phyloP scores from a whole-genome alignment of 2,888 invertebrate genomes.

The Oligia latruncula region DNA sequence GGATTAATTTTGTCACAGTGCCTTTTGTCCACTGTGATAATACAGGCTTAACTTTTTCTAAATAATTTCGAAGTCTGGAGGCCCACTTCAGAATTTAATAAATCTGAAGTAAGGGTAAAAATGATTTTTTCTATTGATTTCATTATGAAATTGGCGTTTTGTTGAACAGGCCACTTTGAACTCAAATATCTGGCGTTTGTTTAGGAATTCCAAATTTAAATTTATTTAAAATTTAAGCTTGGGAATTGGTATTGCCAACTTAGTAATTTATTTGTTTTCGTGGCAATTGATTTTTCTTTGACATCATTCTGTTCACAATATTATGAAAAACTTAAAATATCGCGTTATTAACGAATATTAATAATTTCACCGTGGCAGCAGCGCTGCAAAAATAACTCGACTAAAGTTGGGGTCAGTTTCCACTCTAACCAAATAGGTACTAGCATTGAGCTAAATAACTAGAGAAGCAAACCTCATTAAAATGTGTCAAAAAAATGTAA shows the following conservation, averaged over 20 bases:
- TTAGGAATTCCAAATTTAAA: not conserved
- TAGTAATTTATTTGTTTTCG: not conserved
- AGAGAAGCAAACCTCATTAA: too few species aligned
- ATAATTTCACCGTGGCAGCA: too few species aligned
- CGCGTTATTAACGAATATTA: too few species aligned
- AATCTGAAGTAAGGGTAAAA: not conserved
- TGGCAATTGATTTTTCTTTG: not conserved
- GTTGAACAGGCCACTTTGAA: not conserved
- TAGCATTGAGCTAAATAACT: too few species aligned
- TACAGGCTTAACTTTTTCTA: not conserved
- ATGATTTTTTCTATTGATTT: too few species aligned
- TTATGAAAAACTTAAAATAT: not conserved
- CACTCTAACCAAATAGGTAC: not conserved
- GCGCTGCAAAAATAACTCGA: too few species aligned
- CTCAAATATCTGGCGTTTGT: not conserved
- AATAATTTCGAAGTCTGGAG: not conserved
- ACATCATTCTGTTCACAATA: too few species aligned
- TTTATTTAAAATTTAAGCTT: not conserved
- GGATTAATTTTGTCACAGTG: not conserved
- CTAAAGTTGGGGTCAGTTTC: not conserved
- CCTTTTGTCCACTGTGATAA: not conserved
- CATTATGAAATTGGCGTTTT: not conserved
- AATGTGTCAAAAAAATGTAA: too few species aligned
- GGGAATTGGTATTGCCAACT: not conserved
- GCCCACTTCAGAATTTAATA: not conserved